phyloP scores from a whole-genome alignment of 1,140 invertebrate species.

The Hormaphis cornu region DNA sequence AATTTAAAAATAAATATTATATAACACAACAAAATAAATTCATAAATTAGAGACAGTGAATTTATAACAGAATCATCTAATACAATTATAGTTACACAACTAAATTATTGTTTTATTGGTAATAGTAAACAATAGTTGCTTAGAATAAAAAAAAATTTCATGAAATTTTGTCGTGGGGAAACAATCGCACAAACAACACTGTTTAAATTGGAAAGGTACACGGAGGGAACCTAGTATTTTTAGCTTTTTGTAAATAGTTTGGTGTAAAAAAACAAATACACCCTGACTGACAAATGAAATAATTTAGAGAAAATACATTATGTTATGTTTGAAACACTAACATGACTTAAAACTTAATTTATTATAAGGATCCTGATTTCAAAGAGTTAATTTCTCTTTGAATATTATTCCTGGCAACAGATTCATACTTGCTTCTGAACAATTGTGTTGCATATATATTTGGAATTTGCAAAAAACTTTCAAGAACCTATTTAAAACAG shows the following conservation, averaged over 20 bases:
- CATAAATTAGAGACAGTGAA: too few relatives aligned
- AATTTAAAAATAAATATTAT: too few relatives aligned
- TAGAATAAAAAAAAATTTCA: not conserved
- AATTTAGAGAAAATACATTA: not conserved
- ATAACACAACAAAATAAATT: too few relatives aligned
- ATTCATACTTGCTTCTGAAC: slow-evolving; percentile 51
- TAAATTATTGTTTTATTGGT: not conserved
- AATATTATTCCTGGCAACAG: slow-evolving; percentile 52
- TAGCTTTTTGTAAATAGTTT: too few relatives aligned
- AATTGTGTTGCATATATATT: slow-evolving; percentile 56
- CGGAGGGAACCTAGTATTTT: too few relatives aligned
- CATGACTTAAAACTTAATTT: not conserved
- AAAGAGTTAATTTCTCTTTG: slow-evolving; percentile 46
- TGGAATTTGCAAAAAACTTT: slow-evolving; percentile 54
- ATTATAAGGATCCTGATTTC: not conserved
- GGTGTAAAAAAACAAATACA: not conserved
- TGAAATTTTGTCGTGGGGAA: too few relatives aligned
- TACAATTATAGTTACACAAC: not conserved
- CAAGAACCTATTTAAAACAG: slow-evolving; percentile 47
- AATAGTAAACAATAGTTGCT: not conserved
- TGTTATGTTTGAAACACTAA: not conserved
- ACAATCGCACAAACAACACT: too few relatives aligned
- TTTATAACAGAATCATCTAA: not conserved
- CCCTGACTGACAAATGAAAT: not conserved
- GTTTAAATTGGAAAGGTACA: too few relatives aligned